Percentiles rank a stretch among this genome's conserved stretches.
phyloP scores from a whole-genome alignment of 2,888 invertebrate genomes.

The Drosophila macrospina region DNA sequence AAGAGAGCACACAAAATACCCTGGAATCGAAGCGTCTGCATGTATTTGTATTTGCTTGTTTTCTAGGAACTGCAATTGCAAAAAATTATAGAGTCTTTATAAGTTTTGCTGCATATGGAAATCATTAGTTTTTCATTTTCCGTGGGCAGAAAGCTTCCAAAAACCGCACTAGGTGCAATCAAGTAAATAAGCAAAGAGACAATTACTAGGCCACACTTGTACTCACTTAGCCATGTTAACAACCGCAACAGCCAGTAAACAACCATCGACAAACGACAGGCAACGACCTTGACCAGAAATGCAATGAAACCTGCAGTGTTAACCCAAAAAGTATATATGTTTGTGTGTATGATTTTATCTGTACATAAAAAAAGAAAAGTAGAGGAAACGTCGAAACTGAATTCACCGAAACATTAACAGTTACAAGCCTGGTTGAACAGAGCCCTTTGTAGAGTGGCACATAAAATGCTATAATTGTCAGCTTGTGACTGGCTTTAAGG shows the following conservation, averaged over 20 bases:
- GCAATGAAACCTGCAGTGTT: constrained; percentile 69
- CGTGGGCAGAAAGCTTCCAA: constrained; percentile 5
- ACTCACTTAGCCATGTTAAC: constrained; percentile 46
- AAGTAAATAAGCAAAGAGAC: constrained; percentile 17
- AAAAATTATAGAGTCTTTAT: too few relatives aligned
- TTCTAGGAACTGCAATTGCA: too few relatives aligned
- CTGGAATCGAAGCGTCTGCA: too few relatives aligned
- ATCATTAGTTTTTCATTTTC: constrained; percentile 1
- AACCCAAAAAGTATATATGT: constrained; percentile 8
- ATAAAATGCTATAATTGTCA: constrained; percentile 78
- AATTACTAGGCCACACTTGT: constrained; percentile 46
- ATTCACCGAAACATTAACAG: constrained; percentile 52
- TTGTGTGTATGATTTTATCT: background rate
- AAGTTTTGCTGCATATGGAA: background rate
- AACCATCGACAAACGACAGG: constrained; percentile 10
- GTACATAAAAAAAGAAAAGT: constrained; percentile 27
- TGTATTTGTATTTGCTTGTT: too few relatives aligned
- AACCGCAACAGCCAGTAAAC: constrained; percentile 25
- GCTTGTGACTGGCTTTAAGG: constrained; percentile 23
- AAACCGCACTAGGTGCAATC: constrained; percentile 11
- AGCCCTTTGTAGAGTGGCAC: constrained; percentile 56
- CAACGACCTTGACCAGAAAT: constrained; percentile 74
- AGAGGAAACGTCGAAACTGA: constrained; percentile 29
- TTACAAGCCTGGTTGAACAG: constrained; percentile 35
- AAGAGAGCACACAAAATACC: too few relatives aligned